Percentiles rank a stretch among this genome's conserved stretches.
Evolutionary conservation across 2,888 invertebrate species (phyloP).

Genomic region (Lysandra coridon): DNA sequence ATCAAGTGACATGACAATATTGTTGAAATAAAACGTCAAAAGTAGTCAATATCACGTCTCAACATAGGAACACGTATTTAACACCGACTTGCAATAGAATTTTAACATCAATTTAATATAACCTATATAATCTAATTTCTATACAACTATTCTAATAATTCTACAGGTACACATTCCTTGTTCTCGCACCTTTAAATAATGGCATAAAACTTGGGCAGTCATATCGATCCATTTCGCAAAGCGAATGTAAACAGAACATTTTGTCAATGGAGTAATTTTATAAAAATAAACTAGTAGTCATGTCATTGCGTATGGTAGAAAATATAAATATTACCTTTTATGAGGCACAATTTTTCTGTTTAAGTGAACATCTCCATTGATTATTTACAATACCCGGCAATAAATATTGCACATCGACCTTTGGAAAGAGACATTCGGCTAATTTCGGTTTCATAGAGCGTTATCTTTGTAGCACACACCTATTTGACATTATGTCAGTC

Average conservation of each 20-base stretch:
- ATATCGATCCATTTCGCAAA: not conserved
- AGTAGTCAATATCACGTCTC: not conserved
- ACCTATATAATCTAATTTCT: not conserved
- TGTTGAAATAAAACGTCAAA: not conserved
- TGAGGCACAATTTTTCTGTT: too few relatives aligned
- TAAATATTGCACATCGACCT: too few relatives aligned
- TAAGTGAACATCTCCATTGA: too few relatives aligned
- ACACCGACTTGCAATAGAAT: not conserved
- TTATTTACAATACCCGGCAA: too few relatives aligned
- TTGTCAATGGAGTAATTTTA: not conserved
- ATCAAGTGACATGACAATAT: not conserved
- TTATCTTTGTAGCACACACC: too few relatives aligned
- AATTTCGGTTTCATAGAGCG: too few relatives aligned
- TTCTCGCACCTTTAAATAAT: conserved; percentile 24
- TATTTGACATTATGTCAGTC: too few relatives aligned
- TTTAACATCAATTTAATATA: conserved; percentile 12
- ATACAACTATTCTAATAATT: conserved; percentile 3
- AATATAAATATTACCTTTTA: too few relatives aligned
- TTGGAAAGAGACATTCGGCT: too few relatives aligned
- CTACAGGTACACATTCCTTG: conserved; percentile 1
- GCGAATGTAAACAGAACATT: not conserved
- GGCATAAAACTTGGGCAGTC: conserved; percentile 30
- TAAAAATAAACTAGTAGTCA: not conserved
- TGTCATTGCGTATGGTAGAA: too few relatives aligned
- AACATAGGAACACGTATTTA: not conserved